These are phyloP conservation scores for Brachionus plicatilis DNA, from an alignment of 1,140 invertebrate species.

Conservation along the genomic window DNA sequence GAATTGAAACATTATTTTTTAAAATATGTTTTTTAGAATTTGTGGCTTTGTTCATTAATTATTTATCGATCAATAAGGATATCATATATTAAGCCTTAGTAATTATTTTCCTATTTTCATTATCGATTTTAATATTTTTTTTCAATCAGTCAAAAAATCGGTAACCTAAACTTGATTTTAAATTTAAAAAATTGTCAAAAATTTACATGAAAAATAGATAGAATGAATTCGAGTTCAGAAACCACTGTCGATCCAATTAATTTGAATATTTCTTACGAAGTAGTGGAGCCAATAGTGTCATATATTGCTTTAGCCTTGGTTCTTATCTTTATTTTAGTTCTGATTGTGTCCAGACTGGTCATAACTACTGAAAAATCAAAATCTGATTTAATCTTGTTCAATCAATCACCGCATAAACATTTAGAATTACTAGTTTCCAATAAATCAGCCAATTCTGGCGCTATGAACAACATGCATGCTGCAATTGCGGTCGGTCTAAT, in stretches of 20 bases:
- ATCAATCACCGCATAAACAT: conserved; percentile 21
- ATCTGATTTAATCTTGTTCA: conserved; percentile 26
- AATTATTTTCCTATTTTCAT: neutral
- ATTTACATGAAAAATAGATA: neutral
- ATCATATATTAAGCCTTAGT: neutral
- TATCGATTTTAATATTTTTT: neutral
- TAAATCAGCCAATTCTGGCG: neutral
- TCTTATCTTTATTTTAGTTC: neutral
- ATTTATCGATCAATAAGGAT: conserved; percentile 13
- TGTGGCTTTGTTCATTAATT: neutral
- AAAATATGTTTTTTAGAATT: neutral
- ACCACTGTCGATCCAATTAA: neutral
- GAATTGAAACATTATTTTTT: neutral
- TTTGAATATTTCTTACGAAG: conserved; percentile 5
- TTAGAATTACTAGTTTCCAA: conserved; percentile 15
- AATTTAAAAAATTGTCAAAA: neutral
- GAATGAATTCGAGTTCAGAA: neutral
- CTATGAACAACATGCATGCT: conserved; percentile 30
- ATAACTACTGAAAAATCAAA: conserved; percentile 14
- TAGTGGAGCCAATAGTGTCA: neutral
- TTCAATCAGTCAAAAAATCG: neutral
- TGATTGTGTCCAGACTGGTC: conserved; percentile 12
- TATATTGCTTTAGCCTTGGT: conserved; percentile 33
- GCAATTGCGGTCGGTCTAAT: conserved; percentile 32
- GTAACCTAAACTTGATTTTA: neutral